Evolutionary conservation across 2,113 vertebrate genomes (phyloP), one percentile per base, ranked within the genome.

Genomic region (Pollimyrus isidori): DNA sequence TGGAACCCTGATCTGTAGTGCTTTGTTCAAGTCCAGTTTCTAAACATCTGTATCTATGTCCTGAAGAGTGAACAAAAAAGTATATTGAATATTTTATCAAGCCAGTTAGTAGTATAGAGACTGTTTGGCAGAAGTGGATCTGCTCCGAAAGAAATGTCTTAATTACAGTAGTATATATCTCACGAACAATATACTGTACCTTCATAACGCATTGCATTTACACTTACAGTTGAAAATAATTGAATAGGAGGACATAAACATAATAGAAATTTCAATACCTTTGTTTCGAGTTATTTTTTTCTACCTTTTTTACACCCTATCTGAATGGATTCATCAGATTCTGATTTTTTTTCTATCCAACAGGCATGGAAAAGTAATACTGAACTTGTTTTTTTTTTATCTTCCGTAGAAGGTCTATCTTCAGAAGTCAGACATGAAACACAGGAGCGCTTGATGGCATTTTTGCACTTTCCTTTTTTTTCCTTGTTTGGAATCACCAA

Each of bases 401-500:
- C n/a, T 45, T 82, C 11, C 23, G n/a, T 84, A 83, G 26, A 35
- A 19, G 26, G 30, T 39, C 26, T 30, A 10, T 10, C 48, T 53
- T 52, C 85, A 7, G 85, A 87, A 42, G 48, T 35, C 56, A 35
- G 11, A 3, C 65, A 83, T 30, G 30, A 89, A 45, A 7, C 30
- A 83, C 9, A 15, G 69, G 17, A 80, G 7, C 35, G 2, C 5
- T 19, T 52, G 26, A 23, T 49, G 11, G 42, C 39, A 21, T 73
- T 46, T 69, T 7, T 56, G 7, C 49, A 3, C n/a, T 76, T 69
- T 83, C 49, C 19, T 91, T 53, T 88, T 23, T 35, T 86, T 84
- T 26, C 45, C 11, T 80, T 87, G 84, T 90, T 89, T 83, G 76
- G 26, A 89, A 82, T 89, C 85, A 26, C 49, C 83, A 56, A 62